phyloP scores from a whole-genome alignment of 2,888 invertebrate species.

The Odontocolon sp. region DNA sequence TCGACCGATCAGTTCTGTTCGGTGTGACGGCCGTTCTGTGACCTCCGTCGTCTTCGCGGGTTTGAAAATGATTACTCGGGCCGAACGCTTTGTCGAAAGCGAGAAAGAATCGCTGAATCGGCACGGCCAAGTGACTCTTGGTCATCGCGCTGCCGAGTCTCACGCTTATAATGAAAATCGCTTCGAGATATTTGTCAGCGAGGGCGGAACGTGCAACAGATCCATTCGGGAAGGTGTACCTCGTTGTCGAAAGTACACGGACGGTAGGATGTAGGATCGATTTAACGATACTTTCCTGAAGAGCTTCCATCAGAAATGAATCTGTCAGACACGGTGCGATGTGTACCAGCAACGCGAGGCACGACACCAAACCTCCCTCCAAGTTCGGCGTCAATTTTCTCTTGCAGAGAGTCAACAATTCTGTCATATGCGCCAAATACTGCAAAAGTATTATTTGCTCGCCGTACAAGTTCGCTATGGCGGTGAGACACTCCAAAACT shows the following conservation, averaged over 20 bases:
- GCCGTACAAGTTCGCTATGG: slow-evolving; percentile 94
- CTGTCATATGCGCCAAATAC: slow-evolving; percentile 94
- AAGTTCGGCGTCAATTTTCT: slow-evolving; percentile 90
- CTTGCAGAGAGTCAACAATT: slow-evolving; percentile 90
- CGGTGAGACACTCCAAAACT: slow-evolving; percentile 94
- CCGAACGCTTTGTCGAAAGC: slow-evolving; percentile 90
- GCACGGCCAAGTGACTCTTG: slow-evolving; percentile 87
- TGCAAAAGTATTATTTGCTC: slow-evolving; percentile 94
- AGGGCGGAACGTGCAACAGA: slow-evolving; percentile 88
- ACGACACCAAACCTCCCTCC: slow-evolving; percentile 94
- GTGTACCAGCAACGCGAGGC: slow-evolving; percentile 89
- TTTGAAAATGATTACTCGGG: slow-evolving; percentile 54
- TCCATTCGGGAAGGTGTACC: slow-evolving; percentile 92
- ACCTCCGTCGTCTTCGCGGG: slow-evolving; percentile 41
- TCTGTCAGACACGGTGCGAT: slow-evolving; percentile 92
- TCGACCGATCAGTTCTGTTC: slow-evolving; percentile 54
- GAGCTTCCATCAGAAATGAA: slow-evolving; percentile 92
- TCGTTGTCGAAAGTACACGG: slow-evolving; percentile 89
- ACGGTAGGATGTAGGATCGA: slow-evolving; percentile 92
- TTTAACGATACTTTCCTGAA: slow-evolving; percentile 93
- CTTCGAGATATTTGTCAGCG: slow-evolving; percentile 91
- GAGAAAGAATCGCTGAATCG: slow-evolving; percentile 88
- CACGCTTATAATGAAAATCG: slow-evolving; percentile 89
- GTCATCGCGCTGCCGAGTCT: slow-evolving; percentile 91
- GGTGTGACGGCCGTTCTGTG: slow-evolving; percentile 18